Conservation (phyloP, 2,888 invertebrate species). For the Diadegma fenestrale region DNA sequence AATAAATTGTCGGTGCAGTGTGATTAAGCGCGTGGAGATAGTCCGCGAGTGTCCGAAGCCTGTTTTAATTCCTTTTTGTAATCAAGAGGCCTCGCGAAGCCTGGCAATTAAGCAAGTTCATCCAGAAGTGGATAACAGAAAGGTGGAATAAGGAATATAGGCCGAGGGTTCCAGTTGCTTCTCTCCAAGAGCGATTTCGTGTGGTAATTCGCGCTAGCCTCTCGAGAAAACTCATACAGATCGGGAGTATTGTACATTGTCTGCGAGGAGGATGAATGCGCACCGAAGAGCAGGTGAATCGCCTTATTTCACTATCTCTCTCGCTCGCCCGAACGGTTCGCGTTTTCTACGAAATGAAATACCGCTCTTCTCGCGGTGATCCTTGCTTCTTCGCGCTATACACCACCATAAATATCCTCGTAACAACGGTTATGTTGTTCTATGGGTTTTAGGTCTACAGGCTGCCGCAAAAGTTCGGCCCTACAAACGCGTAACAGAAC, state of each 20-base stretch:
- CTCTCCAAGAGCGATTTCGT: background rate
- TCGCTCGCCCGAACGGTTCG: constrained; percentile 43
- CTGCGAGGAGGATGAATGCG: constrained; percentile 12
- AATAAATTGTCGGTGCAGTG: background rate
- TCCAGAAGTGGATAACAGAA: background rate
- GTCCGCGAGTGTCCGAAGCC: background rate
- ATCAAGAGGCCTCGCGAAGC: background rate
- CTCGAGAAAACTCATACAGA: constrained; percentile 13
- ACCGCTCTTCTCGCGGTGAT: constrained; percentile 53
- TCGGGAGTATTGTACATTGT: constrained; percentile 31
- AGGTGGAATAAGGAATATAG: background rate
- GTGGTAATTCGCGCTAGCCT: constrained; percentile 9
- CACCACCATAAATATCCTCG: constrained; percentile 45
- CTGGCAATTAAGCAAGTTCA: constrained; percentile 17
- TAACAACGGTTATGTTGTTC: constrained; percentile 62
- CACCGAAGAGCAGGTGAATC: constrained; percentile 43
- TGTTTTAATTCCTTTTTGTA: constrained; percentile 10
- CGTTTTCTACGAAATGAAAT: constrained; percentile 66
- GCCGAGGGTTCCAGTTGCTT: constrained; percentile 11
- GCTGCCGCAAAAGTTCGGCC: background rate
- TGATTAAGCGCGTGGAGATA: background rate
- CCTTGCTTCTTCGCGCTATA: constrained; percentile 21
- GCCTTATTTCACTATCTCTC: constrained; percentile 26
- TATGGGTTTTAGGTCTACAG: constrained; percentile 26
- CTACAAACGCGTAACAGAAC: background rate